Conservation (phyloP, 2,113 vertebrate genomes). For the Podarcis raffonei region DNA sequence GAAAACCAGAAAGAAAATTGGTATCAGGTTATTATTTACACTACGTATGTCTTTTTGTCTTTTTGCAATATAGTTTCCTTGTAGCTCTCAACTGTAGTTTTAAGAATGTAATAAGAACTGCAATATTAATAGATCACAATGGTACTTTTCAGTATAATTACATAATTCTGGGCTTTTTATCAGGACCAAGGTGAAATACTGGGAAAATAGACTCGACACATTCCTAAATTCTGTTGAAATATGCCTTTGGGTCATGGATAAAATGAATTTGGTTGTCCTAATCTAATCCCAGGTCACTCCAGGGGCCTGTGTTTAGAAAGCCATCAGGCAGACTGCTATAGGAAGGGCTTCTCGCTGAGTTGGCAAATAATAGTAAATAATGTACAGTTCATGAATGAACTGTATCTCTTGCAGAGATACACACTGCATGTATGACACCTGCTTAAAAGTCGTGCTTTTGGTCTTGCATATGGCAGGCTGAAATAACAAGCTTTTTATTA, state of each 20-base stretch:
- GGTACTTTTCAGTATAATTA: constrained; percentile 57
- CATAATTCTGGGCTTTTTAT: constrained; percentile 29
- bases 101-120: constrained; percentile 45
- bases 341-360: background rate
- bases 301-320: background rate
- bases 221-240: constrained; percentile 39
- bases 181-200: constrained; percentile 60
- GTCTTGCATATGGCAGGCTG: background rate
- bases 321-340: background rate
- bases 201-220: constrained; percentile 7
- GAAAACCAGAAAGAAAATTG: constrained; percentile 32
- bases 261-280: constrained; percentile 60
- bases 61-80: constrained; percentile 15
- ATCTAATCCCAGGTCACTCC: constrained; percentile 15
- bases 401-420: background rate
- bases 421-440: background rate
- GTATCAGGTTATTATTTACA: constrained; percentile 45
- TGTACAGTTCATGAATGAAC: background rate
- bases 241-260: constrained; percentile 42
- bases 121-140: constrained; percentile 55
- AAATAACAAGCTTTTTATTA: background rate
- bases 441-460: background rate
- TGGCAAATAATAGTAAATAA: background rate
- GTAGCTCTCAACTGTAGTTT: constrained; percentile 42
- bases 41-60: constrained; percentile 6